Conservation (phyloP, 2,888 invertebrate species). For the Invenusta paracnida region DNA sequence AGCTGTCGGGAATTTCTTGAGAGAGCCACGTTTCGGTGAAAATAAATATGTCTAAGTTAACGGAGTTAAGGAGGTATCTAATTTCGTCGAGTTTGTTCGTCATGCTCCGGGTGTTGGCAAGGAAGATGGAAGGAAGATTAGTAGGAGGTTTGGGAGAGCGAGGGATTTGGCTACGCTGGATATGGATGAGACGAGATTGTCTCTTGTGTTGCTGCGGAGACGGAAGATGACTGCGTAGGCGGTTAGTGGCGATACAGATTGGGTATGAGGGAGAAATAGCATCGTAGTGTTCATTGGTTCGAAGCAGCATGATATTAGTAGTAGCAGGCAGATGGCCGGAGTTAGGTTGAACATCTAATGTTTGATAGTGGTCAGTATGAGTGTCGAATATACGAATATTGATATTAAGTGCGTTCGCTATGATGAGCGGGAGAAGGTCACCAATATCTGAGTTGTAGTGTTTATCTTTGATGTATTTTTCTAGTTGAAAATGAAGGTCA, state of each 20-base stretch:
- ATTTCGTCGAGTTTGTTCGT: slow-evolving; percentile 17
- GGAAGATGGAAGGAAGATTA: slow-evolving; percentile 29
- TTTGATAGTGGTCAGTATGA: not conserved
- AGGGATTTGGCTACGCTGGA: slow-evolving; percentile 23
- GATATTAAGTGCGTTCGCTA: not conserved
- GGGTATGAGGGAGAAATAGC: slow-evolving; percentile 5
- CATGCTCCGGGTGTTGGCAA: slow-evolving; percentile 23
- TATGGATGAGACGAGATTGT: slow-evolving; percentile 11
- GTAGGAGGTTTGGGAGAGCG: slow-evolving; percentile 13
- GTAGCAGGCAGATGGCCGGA: not conserved
- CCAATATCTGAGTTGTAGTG: slow-evolving; percentile 8
- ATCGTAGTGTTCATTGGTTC: slow-evolving; percentile 3
- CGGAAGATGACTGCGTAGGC: slow-evolving; percentile 1
- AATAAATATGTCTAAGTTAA: slow-evolving; percentile 22
- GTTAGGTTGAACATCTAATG: not conserved
- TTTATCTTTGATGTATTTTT: slow-evolving; percentile 3
- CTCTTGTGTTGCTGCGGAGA: slow-evolving; percentile 19
- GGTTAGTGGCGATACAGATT: slow-evolving; percentile 1
- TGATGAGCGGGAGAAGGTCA: slow-evolving; percentile 14
- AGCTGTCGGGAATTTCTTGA: slow-evolving; percentile 26
- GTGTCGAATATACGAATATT: slow-evolving; percentile 14
- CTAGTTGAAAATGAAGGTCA: not conserved
- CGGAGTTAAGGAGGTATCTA: slow-evolving; percentile 21
- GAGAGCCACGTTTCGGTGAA: slow-evolving; percentile 29
- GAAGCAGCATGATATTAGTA: slow-evolving; percentile 7